These are phyloP conservation scores for Microctonus aethiopoides DNA, from an alignment of 2,888 invertebrate genomes.

Conservation along the genomic window DNA sequence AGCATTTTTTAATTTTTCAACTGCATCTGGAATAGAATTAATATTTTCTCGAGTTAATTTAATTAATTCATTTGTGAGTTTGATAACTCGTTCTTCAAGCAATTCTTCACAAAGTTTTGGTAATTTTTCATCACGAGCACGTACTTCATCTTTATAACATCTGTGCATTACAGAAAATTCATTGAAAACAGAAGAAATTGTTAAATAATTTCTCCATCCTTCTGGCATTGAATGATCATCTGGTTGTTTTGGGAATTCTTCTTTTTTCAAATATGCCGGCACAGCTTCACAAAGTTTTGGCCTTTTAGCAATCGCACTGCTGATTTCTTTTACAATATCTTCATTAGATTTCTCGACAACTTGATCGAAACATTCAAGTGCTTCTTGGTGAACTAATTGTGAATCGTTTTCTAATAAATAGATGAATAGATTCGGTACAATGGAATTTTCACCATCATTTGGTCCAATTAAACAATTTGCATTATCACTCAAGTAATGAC, in stretches of 20 bases:
- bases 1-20: constrained; percentile 40
- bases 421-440: constrained; percentile 51
- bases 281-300: constrained; percentile 47
- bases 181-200: constrained; percentile 32
- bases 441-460: constrained; percentile 8
- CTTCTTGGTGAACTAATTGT: constrained; percentile 55
- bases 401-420: constrained; percentile 51
- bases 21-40: constrained; percentile 38
- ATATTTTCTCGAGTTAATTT: constrained; percentile 40
- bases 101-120: constrained; percentile 32
- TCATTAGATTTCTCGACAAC: constrained; percentile 51
- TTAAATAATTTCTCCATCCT: constrained; percentile 32
- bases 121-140: constrained; percentile 46
- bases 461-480: constrained; percentile 16
- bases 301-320: constrained; percentile 44
- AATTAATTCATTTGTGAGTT: constrained; percentile 50
- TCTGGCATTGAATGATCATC: neutral
- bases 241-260: neutral
- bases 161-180: constrained; percentile 39
- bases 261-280: constrained; percentile 51
- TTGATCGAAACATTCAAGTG: constrained; percentile 56
- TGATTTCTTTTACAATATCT: constrained; percentile 51
- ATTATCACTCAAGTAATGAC: constrained; percentile 29
- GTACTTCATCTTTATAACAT: constrained; percentile 46
- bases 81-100: constrained; percentile 44